phyloP scores from a whole-genome alignment of 2,888 invertebrate genomes.

The Dugesia japonica region DNA sequence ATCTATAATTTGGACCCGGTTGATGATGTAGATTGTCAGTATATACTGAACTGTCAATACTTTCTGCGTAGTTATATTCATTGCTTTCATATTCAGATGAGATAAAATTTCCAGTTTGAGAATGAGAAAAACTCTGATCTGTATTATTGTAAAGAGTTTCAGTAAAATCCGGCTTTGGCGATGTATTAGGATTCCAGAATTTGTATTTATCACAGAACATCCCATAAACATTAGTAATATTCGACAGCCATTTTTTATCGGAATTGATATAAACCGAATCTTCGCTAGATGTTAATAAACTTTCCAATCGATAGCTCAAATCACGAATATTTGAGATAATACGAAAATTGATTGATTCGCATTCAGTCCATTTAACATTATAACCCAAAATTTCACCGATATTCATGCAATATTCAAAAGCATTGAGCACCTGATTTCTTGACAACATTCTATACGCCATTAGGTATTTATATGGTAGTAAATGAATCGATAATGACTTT shows the following conservation, averaged over 20 bases:
- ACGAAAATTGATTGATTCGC: conserved; percentile 4
- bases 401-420: not conserved
- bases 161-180: not conserved
- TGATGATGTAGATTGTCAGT: not conserved
- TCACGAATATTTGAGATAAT: not conserved
- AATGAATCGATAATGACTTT: conserved; percentile 11
- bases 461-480: conserved; percentile 8
- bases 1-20: too few relatives aligned
- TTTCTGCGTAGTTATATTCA: not conserved
- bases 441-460: not conserved
- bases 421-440: not conserved
- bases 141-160: not conserved
- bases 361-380: not conserved
- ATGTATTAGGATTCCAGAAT: not conserved
- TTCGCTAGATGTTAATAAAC: not conserved
- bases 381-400: not conserved
- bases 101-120: not conserved
- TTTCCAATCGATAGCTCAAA: not conserved
- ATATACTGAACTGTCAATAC: not conserved
- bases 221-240: not conserved
- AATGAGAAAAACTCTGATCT: not conserved
- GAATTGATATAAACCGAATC: not conserved
- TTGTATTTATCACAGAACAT: not conserved
- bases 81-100: not conserved
- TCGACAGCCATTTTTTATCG: not conserved